Evolutionary conservation across 2,888 invertebrate species (phyloP).

Genomic region (Syrista parreyssii): DNA sequence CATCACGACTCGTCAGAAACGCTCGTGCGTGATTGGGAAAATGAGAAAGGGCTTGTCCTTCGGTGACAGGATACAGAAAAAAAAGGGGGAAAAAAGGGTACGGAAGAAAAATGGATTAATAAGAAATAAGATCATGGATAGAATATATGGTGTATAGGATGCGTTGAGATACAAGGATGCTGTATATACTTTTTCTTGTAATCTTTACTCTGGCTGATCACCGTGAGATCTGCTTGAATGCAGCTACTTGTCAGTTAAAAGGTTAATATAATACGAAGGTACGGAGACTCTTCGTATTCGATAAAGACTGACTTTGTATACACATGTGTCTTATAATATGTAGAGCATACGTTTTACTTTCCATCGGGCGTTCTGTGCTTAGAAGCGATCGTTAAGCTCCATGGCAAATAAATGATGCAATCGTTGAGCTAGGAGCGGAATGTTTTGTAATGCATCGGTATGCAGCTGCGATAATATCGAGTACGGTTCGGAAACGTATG

Average conservation of each 20-base stretch:
- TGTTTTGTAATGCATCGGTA: constrained; percentile 10
- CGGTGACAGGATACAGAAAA: background rate
- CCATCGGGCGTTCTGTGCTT: background rate
- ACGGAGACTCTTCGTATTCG: background rate
- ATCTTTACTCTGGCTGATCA: background rate
- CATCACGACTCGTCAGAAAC: background rate
- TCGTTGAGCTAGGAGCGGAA: constrained; percentile 3
- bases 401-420: constrained; percentile 7
- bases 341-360: background rate
- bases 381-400: background rate
- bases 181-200: background rate
- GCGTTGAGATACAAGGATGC: background rate
- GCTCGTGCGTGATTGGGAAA: background rate
- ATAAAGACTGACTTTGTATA: background rate
- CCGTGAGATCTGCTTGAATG: background rate
- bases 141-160: background rate
- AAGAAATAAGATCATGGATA: background rate
- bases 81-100: no score
- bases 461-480: constrained; percentile 18
- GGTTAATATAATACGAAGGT: background rate
- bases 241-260: background rate
- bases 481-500: background rate
- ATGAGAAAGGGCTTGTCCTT: background rate
- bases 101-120: background rate
- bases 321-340: background rate